Conservation (phyloP, 2,888 invertebrate genomes). For the Cantharis lateralis region DNA sequence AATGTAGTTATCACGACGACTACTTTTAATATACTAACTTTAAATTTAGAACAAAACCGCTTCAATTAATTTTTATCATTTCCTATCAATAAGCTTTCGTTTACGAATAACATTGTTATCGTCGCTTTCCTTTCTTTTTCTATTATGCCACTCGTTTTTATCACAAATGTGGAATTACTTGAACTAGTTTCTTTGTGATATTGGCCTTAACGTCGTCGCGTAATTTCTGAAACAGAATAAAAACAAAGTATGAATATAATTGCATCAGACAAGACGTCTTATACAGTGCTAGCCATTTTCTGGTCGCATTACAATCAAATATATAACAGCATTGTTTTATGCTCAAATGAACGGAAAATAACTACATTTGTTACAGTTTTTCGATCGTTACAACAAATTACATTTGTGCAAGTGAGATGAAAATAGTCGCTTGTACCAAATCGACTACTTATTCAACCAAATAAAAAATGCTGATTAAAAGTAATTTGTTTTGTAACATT, state of each 20-base stretch:
- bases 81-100: slow-evolving; percentile 2
- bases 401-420: slow-evolving; percentile 2
- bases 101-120: neutral
- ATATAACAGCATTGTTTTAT: slow-evolving; percentile 23
- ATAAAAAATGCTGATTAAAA: slow-evolving; percentile 6
- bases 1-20: neutral
- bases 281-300: neutral
- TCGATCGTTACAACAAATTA: neutral
- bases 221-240: neutral
- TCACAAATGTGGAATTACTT: neutral
- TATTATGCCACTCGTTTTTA: neutral
- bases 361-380: slow-evolving; percentile 11
- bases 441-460: neutral
- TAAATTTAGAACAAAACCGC: neutral
- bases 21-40: neutral
- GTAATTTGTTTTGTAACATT: neutral
- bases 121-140: neutral
- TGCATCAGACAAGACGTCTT: neutral
- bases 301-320: slow-evolving; percentile 5
- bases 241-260: neutral
- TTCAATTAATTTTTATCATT: neutral
- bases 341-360: slow-evolving; percentile 25
- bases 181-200: neutral
- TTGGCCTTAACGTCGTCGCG: neutral
- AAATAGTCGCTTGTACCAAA: neutral